Percentiles rank a stretch among this genome's conserved stretches.
Conservation (phyloP, 2,888 invertebrate genomes). For the Monoplex corrugatus region DNA sequence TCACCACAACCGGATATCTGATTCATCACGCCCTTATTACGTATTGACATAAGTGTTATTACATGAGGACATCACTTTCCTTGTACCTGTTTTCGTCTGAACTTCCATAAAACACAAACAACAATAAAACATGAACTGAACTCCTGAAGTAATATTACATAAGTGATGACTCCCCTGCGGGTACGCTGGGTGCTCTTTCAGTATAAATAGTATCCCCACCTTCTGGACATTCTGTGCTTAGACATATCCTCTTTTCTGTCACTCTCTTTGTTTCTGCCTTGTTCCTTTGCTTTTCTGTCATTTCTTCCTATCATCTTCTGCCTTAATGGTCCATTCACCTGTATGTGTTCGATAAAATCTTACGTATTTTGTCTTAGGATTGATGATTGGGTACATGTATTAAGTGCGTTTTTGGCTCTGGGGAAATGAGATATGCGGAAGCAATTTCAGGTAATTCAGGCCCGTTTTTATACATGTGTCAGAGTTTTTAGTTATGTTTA, state of each 20-base stretch:
- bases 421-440: no score
- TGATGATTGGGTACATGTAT: not conserved
- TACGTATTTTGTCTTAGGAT: not conserved
- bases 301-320: not conserved
- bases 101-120: no score
- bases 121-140: no score
- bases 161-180: not conserved
- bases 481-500: not conserved
- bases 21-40: not conserved
- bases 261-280: not conserved
- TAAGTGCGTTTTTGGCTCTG: no score
- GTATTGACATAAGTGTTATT: not conserved
- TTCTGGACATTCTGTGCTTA: not conserved
- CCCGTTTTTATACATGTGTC: not conserved
- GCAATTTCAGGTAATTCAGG: not conserved
- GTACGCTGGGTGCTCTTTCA: not conserved
- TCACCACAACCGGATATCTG: no score
- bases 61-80: not conserved
- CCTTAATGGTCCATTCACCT: not conserved
- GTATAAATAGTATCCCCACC: not conserved
- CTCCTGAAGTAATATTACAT: not conserved
- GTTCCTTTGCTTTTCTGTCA: not conserved
- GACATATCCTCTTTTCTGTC: not conserved
- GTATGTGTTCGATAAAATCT: no score
- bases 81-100: no score